A percentile compares a stretch with the other conserved stretches of the same genome.
Evolutionary conservation across 2,888 invertebrate species (phyloP).

Genomic region (Pseudococcus jackbeardsleyi): DNA sequence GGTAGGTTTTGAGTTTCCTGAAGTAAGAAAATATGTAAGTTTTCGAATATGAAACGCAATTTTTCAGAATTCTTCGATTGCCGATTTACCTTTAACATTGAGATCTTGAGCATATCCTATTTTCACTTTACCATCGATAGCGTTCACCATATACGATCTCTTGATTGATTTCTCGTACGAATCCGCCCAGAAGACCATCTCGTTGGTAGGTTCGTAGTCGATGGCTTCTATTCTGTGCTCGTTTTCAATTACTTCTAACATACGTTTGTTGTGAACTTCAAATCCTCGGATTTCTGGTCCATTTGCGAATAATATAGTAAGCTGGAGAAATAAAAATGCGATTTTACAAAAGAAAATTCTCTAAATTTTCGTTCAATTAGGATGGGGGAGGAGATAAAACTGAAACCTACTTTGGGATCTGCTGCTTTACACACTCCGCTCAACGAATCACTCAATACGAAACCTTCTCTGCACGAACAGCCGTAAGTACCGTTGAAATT

Average conservation of each 20-base stretch:
- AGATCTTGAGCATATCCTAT: conserved; percentile 89
- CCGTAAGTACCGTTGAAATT: conserved; percentile 92
- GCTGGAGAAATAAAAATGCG: conserved; percentile 63
- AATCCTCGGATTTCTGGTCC: conserved; percentile 84
- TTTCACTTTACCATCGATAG: conserved; percentile 81
- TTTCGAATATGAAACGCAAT: background rate
- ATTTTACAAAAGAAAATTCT: background rate
- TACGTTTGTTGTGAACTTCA: conserved; percentile 75
- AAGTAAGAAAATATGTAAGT: background rate
- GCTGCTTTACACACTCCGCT: conserved; percentile 87
- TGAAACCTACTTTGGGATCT: conserved; percentile 74
- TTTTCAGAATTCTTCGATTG: background rate
- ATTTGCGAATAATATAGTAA: conserved; percentile 68
- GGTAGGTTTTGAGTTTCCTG: conserved; percentile 85
- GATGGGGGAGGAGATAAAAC: background rate
- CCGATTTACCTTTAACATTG: conserved; percentile 76
- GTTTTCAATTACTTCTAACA: conserved; percentile 82
- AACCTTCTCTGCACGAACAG: conserved; percentile 89
- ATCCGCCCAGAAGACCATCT: conserved; percentile 97
- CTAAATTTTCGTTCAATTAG: background rate
- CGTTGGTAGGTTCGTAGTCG: conserved; percentile 86
- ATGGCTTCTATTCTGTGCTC: conserved; percentile 93
- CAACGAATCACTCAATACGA: conserved; percentile 79
- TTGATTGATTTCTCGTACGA: conserved; percentile 91
- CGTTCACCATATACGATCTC: conserved; percentile 90